A percentile compares a stretch with the other conserved stretches of the same genome.
Conservation (phyloP, 2,888 invertebrate genomes). For the Lacanobia wlatinum region DNA sequence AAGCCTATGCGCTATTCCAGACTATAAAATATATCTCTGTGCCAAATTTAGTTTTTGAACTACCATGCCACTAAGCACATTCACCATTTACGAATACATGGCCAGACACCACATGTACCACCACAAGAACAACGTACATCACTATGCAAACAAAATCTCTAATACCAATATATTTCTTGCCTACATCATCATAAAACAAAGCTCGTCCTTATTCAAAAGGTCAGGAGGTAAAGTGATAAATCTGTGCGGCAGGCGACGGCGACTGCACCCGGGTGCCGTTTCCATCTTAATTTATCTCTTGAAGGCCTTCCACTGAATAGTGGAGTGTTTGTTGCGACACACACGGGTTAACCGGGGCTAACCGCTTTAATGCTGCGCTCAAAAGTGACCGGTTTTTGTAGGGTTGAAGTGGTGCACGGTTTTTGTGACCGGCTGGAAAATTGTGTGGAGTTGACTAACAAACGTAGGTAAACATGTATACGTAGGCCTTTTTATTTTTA, state of each 20-base stretch:
- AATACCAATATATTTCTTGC: conserved; percentile 42
- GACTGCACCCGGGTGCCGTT: conserved; percentile 67
- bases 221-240: conserved; percentile 62
- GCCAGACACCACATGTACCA: neutral
- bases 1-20: too few relatives aligned
- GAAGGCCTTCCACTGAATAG: conserved; percentile 59
- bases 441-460: neutral
- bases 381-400: conserved; percentile 42
- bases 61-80: neutral
- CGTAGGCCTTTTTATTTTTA: too few relatives aligned
- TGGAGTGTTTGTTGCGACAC: conserved; percentile 64
- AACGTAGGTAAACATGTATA: neutral
- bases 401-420: conserved; percentile 1
- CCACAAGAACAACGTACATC: neutral
- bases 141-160: conserved; percentile 26
- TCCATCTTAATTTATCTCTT: conserved; percentile 69
- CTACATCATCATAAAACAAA: conserved; percentile 63
- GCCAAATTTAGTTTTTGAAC: too few relatives aligned
- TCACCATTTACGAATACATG: neutral
- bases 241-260: conserved; percentile 50
- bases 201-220: conserved; percentile 53
- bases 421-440: conserved; percentile 9
- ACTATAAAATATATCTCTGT: too few relatives aligned
- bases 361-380: conserved; percentile 40
- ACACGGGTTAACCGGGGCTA: conserved; percentile 59